phyloP scores from a whole-genome alignment of 1,140 invertebrate genomes.

The Aporrectodea caliginosa region DNA sequence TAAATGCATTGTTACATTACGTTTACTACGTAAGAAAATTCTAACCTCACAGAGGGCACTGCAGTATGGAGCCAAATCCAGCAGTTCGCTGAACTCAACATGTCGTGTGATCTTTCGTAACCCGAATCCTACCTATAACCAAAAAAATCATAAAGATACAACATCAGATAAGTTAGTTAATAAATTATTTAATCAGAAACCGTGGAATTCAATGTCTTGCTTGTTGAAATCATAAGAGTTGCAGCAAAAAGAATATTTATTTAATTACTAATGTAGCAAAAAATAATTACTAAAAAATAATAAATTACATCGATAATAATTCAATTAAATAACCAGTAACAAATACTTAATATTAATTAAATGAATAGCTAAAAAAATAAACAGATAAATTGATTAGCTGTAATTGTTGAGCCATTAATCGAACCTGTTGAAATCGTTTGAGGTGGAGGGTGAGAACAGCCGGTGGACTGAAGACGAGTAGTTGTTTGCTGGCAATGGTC shows the following conservation, averaged over 20 bases:
- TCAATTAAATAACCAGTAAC: neutral
- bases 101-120: slow-evolving; percentile 73
- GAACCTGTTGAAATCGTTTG: slow-evolving; percentile 70
- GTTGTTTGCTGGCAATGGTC: slow-evolving; percentile 84
- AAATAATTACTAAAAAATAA: too few relatives aligned
- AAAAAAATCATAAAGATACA: slow-evolving; percentile 15
- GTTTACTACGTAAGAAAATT: too few relatives aligned
- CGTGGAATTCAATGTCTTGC: too few relatives aligned
- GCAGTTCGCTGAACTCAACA: slow-evolving; percentile 78
- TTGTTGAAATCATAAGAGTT: too few relatives aligned
- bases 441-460: slow-evolving; percentile 89
- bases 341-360: too few relatives aligned
- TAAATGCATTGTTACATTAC: too few relatives aligned
- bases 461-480: slow-evolving; percentile 83
- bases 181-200: too few relatives aligned
- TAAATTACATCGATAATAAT: too few relatives aligned
- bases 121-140: slow-evolving; percentile 59
- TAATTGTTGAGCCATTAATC: neutral
- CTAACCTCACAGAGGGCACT: slow-evolving; percentile 71
- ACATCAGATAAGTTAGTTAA: too few relatives aligned
- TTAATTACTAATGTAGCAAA: too few relatives aligned
- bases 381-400: neutral
- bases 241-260: too few relatives aligned
- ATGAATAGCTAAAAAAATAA: too few relatives aligned
- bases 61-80: slow-evolving; percentile 88